Evolutionary conservation across 2,113 vertebrate species (phyloP).

Genomic region (Halcyon malimbica): DNA sequence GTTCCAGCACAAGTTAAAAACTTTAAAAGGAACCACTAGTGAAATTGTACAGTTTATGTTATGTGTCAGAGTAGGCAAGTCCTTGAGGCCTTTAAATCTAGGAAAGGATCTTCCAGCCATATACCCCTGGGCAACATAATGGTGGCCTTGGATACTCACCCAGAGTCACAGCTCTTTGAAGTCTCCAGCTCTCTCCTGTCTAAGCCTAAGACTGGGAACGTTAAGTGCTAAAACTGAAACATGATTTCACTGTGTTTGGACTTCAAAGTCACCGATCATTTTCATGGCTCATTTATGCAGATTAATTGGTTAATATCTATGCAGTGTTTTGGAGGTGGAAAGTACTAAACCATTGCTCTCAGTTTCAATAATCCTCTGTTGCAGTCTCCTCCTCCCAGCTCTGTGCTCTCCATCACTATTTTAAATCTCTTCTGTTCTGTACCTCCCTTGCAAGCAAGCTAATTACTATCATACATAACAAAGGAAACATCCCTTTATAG

Average conservation of each 20-base stretch:
- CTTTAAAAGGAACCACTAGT: not conserved
- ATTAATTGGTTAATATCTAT: conserved; percentile 51
- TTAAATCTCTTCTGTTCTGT: conserved; percentile 15
- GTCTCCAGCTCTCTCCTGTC: not conserved
- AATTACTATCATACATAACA: conserved; percentile 14
- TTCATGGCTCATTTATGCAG: conserved; percentile 45
- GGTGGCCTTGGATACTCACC: not conserved
- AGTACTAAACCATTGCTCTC: not conserved
- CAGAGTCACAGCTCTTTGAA: not conserved
- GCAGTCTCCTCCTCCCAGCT: not conserved
- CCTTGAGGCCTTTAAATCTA: not conserved
- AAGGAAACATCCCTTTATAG: not conserved
- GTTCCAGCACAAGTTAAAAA: not conserved
- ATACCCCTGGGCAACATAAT: not conserved
- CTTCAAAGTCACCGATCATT: conserved; percentile 33
- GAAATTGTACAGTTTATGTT: not conserved
- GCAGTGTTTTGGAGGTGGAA: conserved; percentile 3
- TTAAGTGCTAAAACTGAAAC: not conserved
- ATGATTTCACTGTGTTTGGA: conserved; percentile 13
- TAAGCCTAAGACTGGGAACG: not conserved
- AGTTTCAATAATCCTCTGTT: not conserved
- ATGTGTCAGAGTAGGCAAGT: accelerated
- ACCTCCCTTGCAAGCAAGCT: not conserved
- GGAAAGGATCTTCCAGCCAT: not conserved
- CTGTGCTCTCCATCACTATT: not conserved